These are phyloP conservation scores for Leptogaster cylindrica DNA, from an alignment of 2,888 invertebrate species.

Conservation along the genomic window DNA sequence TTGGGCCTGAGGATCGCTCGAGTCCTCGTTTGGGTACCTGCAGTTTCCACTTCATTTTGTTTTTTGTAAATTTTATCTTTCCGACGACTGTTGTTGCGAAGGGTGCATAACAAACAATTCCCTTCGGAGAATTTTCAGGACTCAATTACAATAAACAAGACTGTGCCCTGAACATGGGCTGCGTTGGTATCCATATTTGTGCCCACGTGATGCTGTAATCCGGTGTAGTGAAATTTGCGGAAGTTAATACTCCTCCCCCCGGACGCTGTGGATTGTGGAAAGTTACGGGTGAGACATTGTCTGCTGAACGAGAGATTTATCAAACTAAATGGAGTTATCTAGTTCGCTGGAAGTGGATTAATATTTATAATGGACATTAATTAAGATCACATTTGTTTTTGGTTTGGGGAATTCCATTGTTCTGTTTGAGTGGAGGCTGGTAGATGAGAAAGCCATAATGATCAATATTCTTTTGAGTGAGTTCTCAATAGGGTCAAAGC, in stretches of 20 bases:
- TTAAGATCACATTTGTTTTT: neutral
- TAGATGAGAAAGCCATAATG: no score
- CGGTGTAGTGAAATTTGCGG: constrained; percentile 21
- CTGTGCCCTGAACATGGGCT: constrained; percentile 13
- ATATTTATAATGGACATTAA: constrained; percentile 20
- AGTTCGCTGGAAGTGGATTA: constrained; percentile 32
- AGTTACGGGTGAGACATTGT: neutral
- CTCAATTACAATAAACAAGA: constrained; percentile 40
- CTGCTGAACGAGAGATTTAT: neutral
- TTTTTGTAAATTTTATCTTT: constrained; percentile 18
- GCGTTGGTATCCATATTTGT: neutral
- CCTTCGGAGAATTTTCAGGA: constrained; percentile 37
- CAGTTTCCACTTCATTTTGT: constrained; percentile 34
- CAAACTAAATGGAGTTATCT: constrained; percentile 31
- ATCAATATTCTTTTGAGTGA: no score
- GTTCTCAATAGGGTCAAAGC: no score
- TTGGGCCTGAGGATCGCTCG: neutral
- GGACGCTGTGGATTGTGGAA: constrained; percentile 11
- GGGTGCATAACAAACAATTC: constrained; percentile 40
- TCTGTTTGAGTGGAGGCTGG: no score
- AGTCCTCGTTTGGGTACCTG: neutral
- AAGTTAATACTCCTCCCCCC: constrained; percentile 16
- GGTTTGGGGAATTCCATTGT: no score
- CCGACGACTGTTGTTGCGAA: neutral
- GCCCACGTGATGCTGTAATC: neutral